These are phyloP conservation scores for Brachionus rubens DNA, from an alignment of 1,140 invertebrate species.

Conservation along the genomic window DNA sequence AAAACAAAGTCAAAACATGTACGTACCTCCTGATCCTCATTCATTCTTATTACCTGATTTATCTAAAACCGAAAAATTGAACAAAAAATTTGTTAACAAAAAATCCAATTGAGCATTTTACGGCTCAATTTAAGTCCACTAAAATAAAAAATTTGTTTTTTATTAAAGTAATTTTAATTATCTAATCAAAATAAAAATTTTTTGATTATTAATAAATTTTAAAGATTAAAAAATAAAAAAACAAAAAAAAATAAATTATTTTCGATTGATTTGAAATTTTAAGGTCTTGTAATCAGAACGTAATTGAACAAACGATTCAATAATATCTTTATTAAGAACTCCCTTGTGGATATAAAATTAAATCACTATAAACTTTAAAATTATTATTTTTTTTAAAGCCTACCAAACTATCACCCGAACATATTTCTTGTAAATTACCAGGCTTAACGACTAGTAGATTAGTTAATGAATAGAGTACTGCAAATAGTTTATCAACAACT, in stretches of 20 bases:
- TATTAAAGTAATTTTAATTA: too few species aligned
- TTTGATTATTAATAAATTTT: too few species aligned
- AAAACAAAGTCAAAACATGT: too few species aligned
- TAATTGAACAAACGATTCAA: constrained; percentile 87
- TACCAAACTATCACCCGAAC: constrained; percentile 86
- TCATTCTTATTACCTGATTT: too few species aligned
- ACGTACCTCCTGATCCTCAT: too few species aligned
- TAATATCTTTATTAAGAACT: constrained; percentile 76
- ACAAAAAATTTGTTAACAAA: not conserved
- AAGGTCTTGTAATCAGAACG: constrained; percentile 71
- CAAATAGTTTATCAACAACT: constrained; percentile 80
- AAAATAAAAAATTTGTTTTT: not conserved
- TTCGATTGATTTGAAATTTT: constrained; percentile 21
- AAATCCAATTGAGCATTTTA: not conserved
- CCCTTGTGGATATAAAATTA: constrained; percentile 66
- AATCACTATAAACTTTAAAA: not conserved
- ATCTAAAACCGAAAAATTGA: too few species aligned
- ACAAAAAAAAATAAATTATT: not conserved
- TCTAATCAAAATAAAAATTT: too few species aligned
- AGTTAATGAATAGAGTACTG: constrained; percentile 88
- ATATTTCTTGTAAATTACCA: constrained; percentile 91
- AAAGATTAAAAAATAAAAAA: not conserved
- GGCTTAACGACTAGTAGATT: constrained; percentile 91
- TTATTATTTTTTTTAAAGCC: not conserved
- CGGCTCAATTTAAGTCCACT: not conserved